Percentiles rank a stretch among this genome's conserved stretches.
Conservation (phyloP, 1,140 invertebrate species). For the Ips nitidus region DNA sequence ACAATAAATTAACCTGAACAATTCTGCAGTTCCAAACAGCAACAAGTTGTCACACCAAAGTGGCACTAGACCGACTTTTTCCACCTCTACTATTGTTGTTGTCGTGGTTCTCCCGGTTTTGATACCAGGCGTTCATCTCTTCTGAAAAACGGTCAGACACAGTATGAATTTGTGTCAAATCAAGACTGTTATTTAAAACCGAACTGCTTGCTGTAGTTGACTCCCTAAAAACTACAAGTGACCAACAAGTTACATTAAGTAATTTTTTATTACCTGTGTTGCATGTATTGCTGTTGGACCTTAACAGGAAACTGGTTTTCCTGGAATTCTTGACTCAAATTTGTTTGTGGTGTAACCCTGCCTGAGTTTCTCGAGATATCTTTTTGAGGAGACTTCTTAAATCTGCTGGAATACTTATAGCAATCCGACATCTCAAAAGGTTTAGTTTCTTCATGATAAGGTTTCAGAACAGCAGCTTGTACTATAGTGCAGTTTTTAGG, state of each 20-base stretch:
- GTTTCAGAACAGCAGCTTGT: constrained; percentile 84
- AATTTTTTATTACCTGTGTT: constrained; percentile 18
- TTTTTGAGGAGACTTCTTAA: constrained; percentile 47
- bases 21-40: too few relatives aligned
- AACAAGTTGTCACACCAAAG: constrained; percentile 43
- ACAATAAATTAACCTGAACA: too few relatives aligned
- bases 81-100: constrained; percentile 35
- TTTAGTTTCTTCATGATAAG: constrained; percentile 91
- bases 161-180: constrained; percentile 40
- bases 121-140: constrained; percentile 51
- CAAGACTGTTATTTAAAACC: constrained; percentile 43
- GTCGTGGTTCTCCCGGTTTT: constrained; percentile 44
- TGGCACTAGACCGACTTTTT: constrained; percentile 46
- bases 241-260: background rate
- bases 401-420: constrained; percentile 95
- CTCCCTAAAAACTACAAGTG: constrained; percentile 6
- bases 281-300: constrained; percentile 13
- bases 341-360: constrained; percentile 23
- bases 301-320: constrained; percentile 21
- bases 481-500: constrained; percentile 82
- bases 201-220: background rate
- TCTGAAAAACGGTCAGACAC: constrained; percentile 47
- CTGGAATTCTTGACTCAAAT: constrained; percentile 40
- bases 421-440: constrained; percentile 97
- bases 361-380: constrained; percentile 1